These are phyloP conservation scores for Battus philenor DNA, from an alignment of 1,140 invertebrate species.

Conservation along the genomic window DNA sequence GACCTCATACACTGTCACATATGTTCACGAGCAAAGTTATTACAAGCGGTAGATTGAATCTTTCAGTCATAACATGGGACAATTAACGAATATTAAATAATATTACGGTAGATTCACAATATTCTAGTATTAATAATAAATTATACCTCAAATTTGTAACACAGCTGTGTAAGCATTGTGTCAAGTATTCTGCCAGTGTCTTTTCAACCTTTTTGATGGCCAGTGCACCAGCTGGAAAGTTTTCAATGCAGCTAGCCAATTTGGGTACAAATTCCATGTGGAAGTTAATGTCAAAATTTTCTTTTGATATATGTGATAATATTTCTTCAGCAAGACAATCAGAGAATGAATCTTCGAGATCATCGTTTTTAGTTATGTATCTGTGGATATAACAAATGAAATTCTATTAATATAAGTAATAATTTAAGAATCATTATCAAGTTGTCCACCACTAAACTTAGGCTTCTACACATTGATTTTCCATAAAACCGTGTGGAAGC, in stretches of 20 bases:
- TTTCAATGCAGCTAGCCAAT: constrained; percentile 41
- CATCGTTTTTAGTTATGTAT: constrained; percentile 36
- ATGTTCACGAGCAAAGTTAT: background rate
- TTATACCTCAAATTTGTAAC: constrained; percentile 34
- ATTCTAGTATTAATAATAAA: no score
- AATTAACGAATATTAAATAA: background rate
- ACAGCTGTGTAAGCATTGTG: constrained; percentile 32
- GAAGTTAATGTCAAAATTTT: constrained; percentile 21
- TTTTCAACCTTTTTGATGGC: constrained; percentile 34
- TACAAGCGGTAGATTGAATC: background rate
- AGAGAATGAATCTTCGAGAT: constrained; percentile 36
- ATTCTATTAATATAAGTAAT: no score
- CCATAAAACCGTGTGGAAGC: no score
- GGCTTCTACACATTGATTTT: no score
- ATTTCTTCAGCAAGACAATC: constrained; percentile 30
- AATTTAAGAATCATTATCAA: no score
- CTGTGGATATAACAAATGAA: no score
- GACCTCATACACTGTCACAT: background rate
- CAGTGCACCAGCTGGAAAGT: constrained; percentile 35
- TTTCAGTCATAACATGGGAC: background rate
- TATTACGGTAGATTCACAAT: background rate
- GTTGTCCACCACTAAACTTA: no score
- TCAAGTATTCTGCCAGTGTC: constrained; percentile 30
- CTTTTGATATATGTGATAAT: constrained; percentile 4
- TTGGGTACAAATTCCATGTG: constrained; percentile 31